phyloP scores from a whole-genome alignment of 1,140 invertebrate species.

The Hycleus phaleratus region DNA sequence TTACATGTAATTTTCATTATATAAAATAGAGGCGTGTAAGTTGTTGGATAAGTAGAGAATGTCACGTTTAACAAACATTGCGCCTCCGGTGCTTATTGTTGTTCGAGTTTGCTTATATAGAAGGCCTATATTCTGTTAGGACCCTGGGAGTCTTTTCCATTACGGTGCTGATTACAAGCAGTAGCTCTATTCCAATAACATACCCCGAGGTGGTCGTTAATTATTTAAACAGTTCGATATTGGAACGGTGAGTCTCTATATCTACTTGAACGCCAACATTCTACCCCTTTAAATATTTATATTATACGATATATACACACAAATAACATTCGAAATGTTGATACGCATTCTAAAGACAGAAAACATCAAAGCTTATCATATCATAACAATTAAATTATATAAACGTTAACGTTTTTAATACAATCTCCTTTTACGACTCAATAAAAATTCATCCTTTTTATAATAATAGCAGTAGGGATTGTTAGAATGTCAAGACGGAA shows the following conservation, averaged over 20 bases:
- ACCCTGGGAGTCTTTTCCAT: constrained; percentile 17
- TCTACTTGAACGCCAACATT: constrained; percentile 2
- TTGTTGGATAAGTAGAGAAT: constrained; percentile 1
- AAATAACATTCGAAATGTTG: too few species aligned
- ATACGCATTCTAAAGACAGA: too few species aligned
- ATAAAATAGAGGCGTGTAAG: too few species aligned
- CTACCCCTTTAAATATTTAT: constrained; percentile 6
- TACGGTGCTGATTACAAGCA: constrained; percentile 17
- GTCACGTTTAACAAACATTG: constrained; percentile 20
- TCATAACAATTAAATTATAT: too few species aligned
- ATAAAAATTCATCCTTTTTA: too few species aligned
- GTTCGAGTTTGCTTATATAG: too few species aligned
- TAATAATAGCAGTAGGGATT: too few species aligned
- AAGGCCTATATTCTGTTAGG: not conserved
- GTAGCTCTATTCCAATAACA: constrained; percentile 17
- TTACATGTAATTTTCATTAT: too few species aligned
- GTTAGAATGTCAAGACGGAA: too few species aligned
- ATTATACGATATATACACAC: not conserved
- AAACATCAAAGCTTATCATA: too few species aligned
- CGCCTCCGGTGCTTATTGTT: constrained; percentile 3
- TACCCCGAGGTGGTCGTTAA: constrained; percentile 13
- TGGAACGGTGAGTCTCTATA: not conserved
- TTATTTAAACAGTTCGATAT: constrained; percentile 20
- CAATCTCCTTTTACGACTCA: too few species aligned
- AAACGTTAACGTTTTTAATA: too few species aligned